Evolutionary conservation across 2,797 vertebrate species (phyloP).

Genomic region (Microctenopoma steveboyesi): DNA sequence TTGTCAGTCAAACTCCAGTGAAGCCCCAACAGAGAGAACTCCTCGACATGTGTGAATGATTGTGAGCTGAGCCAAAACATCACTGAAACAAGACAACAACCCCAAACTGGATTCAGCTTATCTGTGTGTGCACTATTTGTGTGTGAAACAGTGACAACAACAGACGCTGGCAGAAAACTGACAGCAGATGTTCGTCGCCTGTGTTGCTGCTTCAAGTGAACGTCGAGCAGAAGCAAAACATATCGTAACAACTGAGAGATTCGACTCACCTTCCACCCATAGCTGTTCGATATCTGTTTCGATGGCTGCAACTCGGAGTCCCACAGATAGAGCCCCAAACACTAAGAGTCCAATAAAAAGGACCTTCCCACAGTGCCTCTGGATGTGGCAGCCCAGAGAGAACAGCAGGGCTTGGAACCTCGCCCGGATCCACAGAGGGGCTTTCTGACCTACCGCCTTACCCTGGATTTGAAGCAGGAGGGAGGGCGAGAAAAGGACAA

Average conservation of each 20-base stretch:
- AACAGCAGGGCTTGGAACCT: constrained; percentile 97
- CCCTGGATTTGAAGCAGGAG: constrained; percentile 81
- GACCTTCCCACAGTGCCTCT: constrained; percentile 97
- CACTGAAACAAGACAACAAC: neutral
- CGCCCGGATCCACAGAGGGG: constrained; percentile 94
- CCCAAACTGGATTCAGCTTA: neutral
- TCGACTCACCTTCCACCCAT: constrained; percentile 97
- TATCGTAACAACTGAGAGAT: neutral
- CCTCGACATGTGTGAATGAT: neutral
- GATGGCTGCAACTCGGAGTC: constrained; percentile 92
- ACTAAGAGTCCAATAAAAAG: constrained; percentile 96
- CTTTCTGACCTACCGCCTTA: constrained; percentile 89
- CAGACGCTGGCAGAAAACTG: neutral
- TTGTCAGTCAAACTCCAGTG: constrained; percentile 48
- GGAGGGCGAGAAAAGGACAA: constrained; percentile 62
- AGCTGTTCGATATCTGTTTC: constrained; percentile 98
- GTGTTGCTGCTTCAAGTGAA: constrained; percentile 8
- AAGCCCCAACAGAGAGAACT: constrained; percentile 4
- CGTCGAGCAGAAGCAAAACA: neutral
- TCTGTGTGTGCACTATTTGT: neutral
- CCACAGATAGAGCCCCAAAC: constrained; percentile 95
- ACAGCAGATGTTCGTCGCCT: too few relatives aligned
- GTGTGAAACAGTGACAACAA: neutral
- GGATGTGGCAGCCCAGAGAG: constrained; percentile 96
- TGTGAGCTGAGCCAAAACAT: neutral